Conservation (phyloP, 2,797 vertebrate species). For the Perdix hodgsoniae region DNA sequence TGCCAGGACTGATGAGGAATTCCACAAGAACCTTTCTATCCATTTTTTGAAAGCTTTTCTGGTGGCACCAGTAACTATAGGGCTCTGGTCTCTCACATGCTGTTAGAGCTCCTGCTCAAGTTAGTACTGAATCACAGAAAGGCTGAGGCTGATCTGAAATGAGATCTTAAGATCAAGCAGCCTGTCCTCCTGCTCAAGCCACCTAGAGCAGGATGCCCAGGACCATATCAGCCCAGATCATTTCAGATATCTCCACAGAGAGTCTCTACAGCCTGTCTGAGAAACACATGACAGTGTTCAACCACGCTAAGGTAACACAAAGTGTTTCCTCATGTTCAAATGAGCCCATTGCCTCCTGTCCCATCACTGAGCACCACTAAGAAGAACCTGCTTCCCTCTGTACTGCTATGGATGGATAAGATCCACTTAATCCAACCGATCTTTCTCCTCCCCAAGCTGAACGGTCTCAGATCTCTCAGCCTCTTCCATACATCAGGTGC, state of each 20-base stretch:
- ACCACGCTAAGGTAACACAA: not conserved
- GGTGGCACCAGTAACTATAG: not conserved
- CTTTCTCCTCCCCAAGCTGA: not conserved
- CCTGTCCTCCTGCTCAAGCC: not conserved
- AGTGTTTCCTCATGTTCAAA: not conserved
- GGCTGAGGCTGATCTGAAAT: not conserved
- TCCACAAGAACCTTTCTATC: not conserved
- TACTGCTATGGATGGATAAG: not conserved
- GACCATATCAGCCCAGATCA: not conserved
- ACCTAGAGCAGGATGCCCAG: not conserved
- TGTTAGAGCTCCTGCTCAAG: not conserved
- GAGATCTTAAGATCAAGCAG: not conserved
- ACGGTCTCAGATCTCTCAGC: not conserved
- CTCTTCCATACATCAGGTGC: not conserved
- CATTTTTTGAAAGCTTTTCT: not conserved
- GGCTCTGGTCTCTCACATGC: not conserved
- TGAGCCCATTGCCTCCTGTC: not conserved
- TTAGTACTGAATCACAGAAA: not conserved
- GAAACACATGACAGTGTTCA: not conserved
- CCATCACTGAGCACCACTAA: fast-evolving
- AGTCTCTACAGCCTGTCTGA: not conserved
- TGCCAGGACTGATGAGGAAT: not conserved
- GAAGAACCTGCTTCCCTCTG: not conserved
- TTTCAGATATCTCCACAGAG: not conserved
- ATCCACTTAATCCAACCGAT: not conserved